Evolutionary conservation across 2,888 invertebrate species (phyloP), one percentile per base, ranked within the genome.

Genomic region (Anagyrus pseudococci): DNA sequence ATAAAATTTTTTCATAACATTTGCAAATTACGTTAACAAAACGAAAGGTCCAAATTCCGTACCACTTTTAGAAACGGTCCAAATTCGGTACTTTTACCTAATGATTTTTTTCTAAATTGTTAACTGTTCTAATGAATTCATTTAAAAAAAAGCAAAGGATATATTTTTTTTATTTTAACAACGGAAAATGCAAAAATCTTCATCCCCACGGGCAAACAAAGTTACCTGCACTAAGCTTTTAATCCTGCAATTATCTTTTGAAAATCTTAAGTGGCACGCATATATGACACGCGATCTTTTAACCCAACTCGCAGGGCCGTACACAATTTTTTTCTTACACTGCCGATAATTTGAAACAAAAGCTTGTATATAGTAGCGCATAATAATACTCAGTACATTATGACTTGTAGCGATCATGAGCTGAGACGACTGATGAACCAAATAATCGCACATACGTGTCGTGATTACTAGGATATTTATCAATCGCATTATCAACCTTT

Each of bases 311-410:
- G 64, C 17, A 61, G 20, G 44, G 57, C 49, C 40, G 57, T 29
- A 41, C 55, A 44, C 40, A 61, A 40, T n/a, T 64, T 61, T 58
- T 64, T 64, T 60, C 54, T 64, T 64, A 64, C 25, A 61, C 64
- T 64, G 60, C 46, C 46, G 41, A 61, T 53, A 58, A 58, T 63
- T 40, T 47, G 54, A 54, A 54, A 58, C 58, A n/a, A n/a, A n/a
- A n/a, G n/a, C n/a, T n/a, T n/a, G n/a, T n/a, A n/a, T 63, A 44
- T 10, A 37, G 33, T 37, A 37, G 15, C 15, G 10, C 29, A 37
- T 37, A 2, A 37, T 2, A 37, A 4, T 4, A n/a, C n/a, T n/a
- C n/a, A n/a, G n/a, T n/a, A n/a, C n/a, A n/a, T n/a, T n/a, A n/a
- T n/a, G n/a, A n/a, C n/a, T n/a, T n/a, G n/a, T n/a, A n/a, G n/a